Base-by-base conservation (phyloP, 2,797 vertebrate genomes). In the Sarcoramphus papa region DNA sequence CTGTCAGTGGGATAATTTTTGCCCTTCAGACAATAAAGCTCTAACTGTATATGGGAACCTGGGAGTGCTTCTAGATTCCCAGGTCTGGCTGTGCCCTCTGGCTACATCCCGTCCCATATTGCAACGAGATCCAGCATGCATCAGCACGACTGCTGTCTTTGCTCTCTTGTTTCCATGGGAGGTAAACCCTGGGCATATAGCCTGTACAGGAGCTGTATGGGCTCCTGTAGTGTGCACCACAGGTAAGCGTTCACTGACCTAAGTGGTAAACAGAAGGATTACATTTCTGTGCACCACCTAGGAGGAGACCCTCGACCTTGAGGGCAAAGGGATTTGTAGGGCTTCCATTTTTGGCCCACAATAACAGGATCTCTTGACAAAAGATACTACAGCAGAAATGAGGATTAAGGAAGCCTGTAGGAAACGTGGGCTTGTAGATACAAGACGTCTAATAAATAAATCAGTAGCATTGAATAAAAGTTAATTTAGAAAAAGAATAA, bases 51-150 rank as follows among this genome's bases (percentile, higher is more conserved):
- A 77, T 2, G 53, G 60, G 72, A 90, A 83, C 62, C 64, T 94
- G 87, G 91, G 92, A 96, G 50, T 12, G 21, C 37, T 96, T 96
- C 91, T 94, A 96, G 50, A 92, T 90, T 96, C 91, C 53, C 60
- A 85, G 72, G 78, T 87, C 91, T 93, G 81, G 41, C 84, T 73
- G 41, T 91, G 81, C 74, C 81, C 89, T 91, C 82, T 90, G 90
- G 88, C 87, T 90, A 35, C 21, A 17, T 88, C 60, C 79, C 2
- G 0, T 67, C 41, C 64, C 37, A 23, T 40, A 50, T 8, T 45
- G n/a, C 2, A 12, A 77, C 35, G 85, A 77, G n/a, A 88, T 74
- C 48, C 85, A 82, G 67, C 59, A 30, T 17, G 63, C 63, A 43
- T 53, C 77, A 93, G 59, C 85, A 51, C 0, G 1, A 35, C 33